Conservation (phyloP, 2,113 vertebrate species). For the Apteryx owenii region DNA sequence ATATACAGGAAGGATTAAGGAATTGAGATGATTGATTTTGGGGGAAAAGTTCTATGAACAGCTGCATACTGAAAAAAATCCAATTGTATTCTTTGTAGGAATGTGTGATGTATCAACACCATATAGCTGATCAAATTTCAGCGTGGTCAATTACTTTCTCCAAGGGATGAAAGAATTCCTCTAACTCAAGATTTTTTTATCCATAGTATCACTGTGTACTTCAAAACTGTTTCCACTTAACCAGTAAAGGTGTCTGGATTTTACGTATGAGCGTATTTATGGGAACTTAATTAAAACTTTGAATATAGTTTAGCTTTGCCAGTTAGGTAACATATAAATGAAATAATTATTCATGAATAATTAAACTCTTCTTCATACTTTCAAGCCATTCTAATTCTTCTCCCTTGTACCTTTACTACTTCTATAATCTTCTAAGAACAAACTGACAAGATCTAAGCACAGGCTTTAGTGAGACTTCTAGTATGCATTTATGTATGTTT, state of each 20-base stretch:
- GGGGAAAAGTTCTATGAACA: not conserved
- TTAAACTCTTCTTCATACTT: not conserved
- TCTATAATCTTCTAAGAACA: not conserved
- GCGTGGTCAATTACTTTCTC: not conserved
- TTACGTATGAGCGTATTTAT: not conserved
- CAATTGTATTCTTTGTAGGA: not conserved
- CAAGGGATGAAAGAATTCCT: not conserved
- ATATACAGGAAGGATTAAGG: accelerated
- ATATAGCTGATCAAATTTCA: not conserved
- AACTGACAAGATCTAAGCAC: not conserved
- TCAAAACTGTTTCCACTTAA: not conserved
- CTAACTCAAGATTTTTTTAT: not conserved
- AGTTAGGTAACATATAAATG: not conserved
- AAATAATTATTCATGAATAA: conserved; percentile 11
- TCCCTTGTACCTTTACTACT: not conserved
- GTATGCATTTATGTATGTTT: not conserved
- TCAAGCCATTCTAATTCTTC: not conserved
- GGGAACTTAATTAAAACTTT: not conserved
- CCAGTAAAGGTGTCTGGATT: not conserved
- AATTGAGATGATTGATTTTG: not conserved
- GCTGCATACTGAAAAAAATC: not conserved
- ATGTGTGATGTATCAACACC: accelerated
- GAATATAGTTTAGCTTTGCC: not conserved
- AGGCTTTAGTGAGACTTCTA: not conserved
- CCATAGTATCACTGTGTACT: not conserved